Conservation (phyloP, 2,113 vertebrate genomes). For the Psettodes erumei region DNA sequence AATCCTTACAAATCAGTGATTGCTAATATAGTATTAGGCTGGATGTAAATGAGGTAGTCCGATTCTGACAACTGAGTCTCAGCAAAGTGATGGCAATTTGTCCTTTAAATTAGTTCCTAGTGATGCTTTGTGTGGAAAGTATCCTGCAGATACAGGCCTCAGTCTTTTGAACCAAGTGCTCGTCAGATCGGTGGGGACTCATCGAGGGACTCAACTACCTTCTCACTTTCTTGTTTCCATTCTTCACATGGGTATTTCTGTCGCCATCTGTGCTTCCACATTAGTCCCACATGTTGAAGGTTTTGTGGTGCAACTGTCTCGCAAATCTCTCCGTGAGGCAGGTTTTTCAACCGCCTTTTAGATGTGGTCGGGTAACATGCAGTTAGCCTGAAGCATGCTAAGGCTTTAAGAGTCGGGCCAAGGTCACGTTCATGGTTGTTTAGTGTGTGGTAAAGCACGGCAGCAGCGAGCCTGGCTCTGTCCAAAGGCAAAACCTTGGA, state of each 20-base stretch:
- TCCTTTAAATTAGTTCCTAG: neutral
- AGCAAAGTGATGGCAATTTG: neutral
- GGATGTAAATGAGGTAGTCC: neutral
- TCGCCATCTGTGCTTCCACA: neutral
- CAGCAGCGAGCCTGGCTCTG: no score
- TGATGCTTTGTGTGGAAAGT: neutral
- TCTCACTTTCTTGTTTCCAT: neutral
- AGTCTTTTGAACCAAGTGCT: neutral
- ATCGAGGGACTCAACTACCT: neutral
- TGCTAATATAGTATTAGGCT: neutral
- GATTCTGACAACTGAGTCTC: neutral
- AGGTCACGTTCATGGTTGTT: neutral
- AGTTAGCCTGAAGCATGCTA: neutral
- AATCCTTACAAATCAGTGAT: neutral
- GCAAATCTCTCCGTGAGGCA: no score
- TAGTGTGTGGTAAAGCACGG: no score
- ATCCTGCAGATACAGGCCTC: neutral
- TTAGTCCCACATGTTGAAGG: neutral
- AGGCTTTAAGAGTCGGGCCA: neutral
- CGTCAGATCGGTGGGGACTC: no score
- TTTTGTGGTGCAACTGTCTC: neutral
- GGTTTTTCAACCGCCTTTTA: neutral
- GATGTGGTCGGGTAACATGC: neutral
- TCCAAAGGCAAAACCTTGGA: no score
- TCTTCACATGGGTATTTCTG: neutral